Conservation (phyloP, 2,113 vertebrate species). For the Dendropsophus ebraccatus region DNA sequence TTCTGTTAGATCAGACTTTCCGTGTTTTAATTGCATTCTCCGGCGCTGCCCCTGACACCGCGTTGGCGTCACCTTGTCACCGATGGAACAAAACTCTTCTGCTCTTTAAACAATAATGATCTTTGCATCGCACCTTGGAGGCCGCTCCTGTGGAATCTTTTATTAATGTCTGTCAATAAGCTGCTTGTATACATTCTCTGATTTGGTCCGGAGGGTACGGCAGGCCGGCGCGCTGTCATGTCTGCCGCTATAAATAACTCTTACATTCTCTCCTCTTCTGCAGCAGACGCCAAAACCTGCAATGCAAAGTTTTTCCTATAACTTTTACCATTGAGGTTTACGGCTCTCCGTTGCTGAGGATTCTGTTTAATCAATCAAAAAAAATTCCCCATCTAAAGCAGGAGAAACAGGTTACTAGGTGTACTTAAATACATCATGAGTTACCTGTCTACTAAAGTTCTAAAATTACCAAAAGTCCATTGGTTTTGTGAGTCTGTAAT, state of each 20-base stretch:
- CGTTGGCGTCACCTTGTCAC: background rate
- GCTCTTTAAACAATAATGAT: slow-evolving; percentile 17
- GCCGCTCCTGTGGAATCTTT: slow-evolving; percentile 25
- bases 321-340: background rate
- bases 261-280: background rate
- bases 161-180: slow-evolving; percentile 45
- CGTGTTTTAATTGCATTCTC: background rate
- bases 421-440: no score
- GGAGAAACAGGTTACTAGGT: background rate
- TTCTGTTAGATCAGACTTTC: background rate
- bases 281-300: background rate
- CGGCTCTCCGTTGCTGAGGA: background rate
- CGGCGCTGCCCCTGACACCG: background rate
- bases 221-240: background rate
- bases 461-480: no score
- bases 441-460: no score
- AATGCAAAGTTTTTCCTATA: background rate
- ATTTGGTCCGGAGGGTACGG: slow-evolving; percentile 2
- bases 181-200: slow-evolving; percentile 31
- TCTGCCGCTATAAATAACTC: slow-evolving; percentile 18
- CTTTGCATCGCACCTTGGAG: slow-evolving; percentile 2
- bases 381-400: background rate
- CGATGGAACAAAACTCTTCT: slow-evolving; percentile 14
- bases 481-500: no score
- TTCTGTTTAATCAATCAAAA: background rate